A percentile compares a stretch with the other conserved stretches of the same genome.
Conservation (phyloP, 2,888 invertebrate species). For the Notodonta dromedarius region DNA sequence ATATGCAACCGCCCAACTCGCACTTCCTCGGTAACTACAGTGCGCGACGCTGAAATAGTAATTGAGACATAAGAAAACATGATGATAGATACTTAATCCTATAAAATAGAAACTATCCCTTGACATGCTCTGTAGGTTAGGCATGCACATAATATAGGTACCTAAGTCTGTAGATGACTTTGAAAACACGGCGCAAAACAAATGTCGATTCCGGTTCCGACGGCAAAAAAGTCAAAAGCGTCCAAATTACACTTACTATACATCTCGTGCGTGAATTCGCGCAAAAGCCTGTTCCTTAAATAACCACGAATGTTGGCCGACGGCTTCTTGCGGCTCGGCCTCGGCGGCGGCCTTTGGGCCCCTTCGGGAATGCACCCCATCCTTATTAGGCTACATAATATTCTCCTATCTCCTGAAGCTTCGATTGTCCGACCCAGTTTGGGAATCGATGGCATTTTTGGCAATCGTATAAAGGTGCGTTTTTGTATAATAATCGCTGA, state of each 20-base stretch:
- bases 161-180: neutral
- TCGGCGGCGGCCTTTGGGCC: conserved; percentile 78
- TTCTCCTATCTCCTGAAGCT: conserved; percentile 56
- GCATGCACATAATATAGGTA: too few relatives aligned
- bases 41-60: too few relatives aligned
- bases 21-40: neutral
- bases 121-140: too few relatives aligned
- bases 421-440: conserved; percentile 80
- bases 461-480: conserved; percentile 34
- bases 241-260: conserved; percentile 63
- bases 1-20: too few relatives aligned
- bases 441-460: conserved; percentile 68
- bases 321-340: conserved; percentile 66
- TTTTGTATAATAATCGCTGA: conserved; percentile 27
- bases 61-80: too few relatives aligned
- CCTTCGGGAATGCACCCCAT: conserved; percentile 62
- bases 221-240: conserved; percentile 56
- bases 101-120: too few relatives aligned
- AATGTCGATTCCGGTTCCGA: conserved; percentile 39
- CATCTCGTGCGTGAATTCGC: conserved; percentile 72
- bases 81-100: too few relatives aligned
- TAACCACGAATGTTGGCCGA: conserved; percentile 62
- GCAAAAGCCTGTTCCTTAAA: conserved; percentile 70
- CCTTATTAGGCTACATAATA: conserved; percentile 79
- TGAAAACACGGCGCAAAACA: conserved; percentile 15